Evolutionary conservation across 2,797 vertebrate genomes (phyloP).

Genomic region (Onychomys leucogaster): DNA sequence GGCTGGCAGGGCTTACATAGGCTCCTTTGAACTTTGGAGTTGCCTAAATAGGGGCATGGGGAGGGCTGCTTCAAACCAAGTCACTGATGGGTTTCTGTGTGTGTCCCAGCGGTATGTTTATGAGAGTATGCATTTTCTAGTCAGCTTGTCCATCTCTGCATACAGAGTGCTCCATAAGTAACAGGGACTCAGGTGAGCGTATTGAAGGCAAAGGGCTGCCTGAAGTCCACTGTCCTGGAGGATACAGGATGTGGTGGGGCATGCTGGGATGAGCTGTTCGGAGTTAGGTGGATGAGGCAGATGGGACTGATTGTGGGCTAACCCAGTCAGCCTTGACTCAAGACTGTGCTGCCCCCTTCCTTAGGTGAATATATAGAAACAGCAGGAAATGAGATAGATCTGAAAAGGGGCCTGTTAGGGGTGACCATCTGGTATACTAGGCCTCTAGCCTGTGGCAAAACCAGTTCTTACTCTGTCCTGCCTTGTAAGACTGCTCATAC

Average conservation of each 20-base stretch:
- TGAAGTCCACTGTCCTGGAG: background rate
- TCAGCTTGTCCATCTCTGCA: background rate
- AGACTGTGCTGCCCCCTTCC: background rate
- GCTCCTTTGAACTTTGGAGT: background rate
- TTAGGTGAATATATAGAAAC: background rate
- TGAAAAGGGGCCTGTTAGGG: background rate
- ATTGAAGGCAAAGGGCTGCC: background rate
- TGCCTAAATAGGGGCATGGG: background rate
- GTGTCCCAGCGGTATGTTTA: background rate
- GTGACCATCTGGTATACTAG: background rate
- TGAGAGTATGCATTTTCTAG: background rate
- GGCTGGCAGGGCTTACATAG: background rate
- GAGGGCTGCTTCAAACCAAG: background rate
- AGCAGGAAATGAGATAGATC: background rate
- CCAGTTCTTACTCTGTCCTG: background rate
- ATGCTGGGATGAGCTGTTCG: accelerated
- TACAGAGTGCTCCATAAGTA: background rate
- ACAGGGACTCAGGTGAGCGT: background rate
- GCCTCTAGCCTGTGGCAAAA: background rate
- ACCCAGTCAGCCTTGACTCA: background rate
- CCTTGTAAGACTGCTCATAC: background rate
- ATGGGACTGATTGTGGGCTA: background rate
- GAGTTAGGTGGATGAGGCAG: too few relatives aligned
- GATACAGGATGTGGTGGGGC: background rate
- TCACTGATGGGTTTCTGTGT: background rate